Percentiles rank a stretch among this genome's conserved stretches.
phyloP scores from a whole-genome alignment of 2,113 vertebrate genomes.

The Astur gentilis region DNA sequence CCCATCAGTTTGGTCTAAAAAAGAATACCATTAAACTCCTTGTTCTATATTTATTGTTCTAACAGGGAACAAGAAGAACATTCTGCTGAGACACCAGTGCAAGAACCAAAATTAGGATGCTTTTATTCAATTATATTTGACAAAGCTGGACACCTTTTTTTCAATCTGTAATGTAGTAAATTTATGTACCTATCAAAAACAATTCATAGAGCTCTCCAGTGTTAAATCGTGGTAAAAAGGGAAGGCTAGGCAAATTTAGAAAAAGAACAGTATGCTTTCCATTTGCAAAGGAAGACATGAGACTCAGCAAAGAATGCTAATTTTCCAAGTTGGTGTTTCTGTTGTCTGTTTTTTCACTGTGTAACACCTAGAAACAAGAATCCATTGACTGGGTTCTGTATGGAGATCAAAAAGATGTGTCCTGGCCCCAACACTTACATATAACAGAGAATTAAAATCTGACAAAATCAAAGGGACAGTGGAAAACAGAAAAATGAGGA shows the following conservation, averaged over 20 bases:
- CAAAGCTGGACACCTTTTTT: slow-evolving; percentile 5
- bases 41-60: slow-evolving; percentile 44
- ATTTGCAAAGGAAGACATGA: neutral
- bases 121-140: slow-evolving; percentile 57
- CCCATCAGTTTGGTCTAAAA: slow-evolving; percentile 53
- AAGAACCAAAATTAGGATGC: slow-evolving; percentile 35
- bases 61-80: slow-evolving; percentile 23
- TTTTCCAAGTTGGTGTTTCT: neutral
- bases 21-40: slow-evolving; percentile 43
- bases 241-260: slow-evolving; percentile 1
- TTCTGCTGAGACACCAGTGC: slow-evolving; percentile 32
- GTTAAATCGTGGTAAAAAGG: neutral
- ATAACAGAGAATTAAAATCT: neutral
- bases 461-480: neutral
- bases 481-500: neutral
- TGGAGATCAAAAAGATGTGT: neutral
- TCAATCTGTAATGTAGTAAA: slow-evolving; percentile 27
- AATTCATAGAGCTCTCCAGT: neutral
- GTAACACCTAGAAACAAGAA: neutral
- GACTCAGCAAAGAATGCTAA: neutral
- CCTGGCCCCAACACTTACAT: neutral
- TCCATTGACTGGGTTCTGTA: neutral
- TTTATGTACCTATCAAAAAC: slow-evolving; percentile 35
- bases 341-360: neutral
- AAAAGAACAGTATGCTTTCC: neutral